These are phyloP conservation scores for Craniophora ligustri DNA, from an alignment of 2,888 invertebrate genomes.

Conservation along the genomic window DNA sequence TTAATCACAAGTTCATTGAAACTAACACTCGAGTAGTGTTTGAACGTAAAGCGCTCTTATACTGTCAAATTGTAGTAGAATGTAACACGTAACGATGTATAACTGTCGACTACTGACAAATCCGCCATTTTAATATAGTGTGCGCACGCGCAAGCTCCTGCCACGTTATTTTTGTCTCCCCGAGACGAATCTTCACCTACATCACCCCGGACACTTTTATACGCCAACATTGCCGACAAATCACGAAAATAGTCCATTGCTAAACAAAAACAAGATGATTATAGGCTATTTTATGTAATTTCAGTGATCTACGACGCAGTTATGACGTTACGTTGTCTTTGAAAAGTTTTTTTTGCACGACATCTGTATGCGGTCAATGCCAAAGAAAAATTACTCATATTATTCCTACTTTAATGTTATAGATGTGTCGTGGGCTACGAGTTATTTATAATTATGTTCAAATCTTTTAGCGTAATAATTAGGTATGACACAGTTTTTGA, in stretches of 20 bases:
- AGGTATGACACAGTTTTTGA: conserved; percentile 26
- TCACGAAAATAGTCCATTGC: conserved; percentile 81
- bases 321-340: conserved; percentile 73
- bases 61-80: conserved; percentile 73
- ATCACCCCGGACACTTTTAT: conserved; percentile 79
- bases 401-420: no score
- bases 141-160: conserved; percentile 73
- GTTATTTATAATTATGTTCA: conserved; percentile 21
- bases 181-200: conserved; percentile 76
- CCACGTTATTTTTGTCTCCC: conserved; percentile 74
- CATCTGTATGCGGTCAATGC: conserved; percentile 71
- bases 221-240: conserved; percentile 80
- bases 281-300: conserved; percentile 83
- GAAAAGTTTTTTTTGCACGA: conserved; percentile 74
- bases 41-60: conserved; percentile 64
- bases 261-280: conserved; percentile 85
- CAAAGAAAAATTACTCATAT: no score
- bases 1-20: conserved; percentile 68
- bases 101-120: conserved; percentile 72
- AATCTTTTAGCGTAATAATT: conserved; percentile 19
- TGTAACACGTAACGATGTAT: conserved; percentile 70
- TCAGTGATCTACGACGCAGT: conserved; percentile 78
- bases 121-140: conserved; percentile 76
- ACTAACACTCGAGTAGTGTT: conserved; percentile 62
- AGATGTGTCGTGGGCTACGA: conserved; percentile 39